A percentile compares a stretch with the other conserved stretches of the same genome.
phyloP scores from a whole-genome alignment of 2,888 invertebrate species.

The Eumacrocentrus americanus region DNA sequence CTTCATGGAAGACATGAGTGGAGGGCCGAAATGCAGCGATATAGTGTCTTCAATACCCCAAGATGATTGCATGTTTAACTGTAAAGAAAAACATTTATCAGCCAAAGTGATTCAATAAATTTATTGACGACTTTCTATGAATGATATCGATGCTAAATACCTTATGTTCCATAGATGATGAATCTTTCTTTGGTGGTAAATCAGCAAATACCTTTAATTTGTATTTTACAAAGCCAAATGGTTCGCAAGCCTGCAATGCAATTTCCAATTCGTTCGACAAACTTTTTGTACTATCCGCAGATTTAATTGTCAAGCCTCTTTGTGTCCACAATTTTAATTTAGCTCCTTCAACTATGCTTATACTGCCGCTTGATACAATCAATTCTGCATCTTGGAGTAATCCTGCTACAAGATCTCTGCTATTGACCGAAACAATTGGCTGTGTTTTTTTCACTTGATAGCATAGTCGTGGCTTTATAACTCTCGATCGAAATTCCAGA shows the following conservation, averaged over 20 bases:
- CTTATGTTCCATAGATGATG: constrained; percentile 76
- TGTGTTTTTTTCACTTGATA: constrained; percentile 68
- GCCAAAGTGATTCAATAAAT: constrained; percentile 21
- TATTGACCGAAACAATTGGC: constrained; percentile 64
- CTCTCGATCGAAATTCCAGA: constrained; percentile 75
- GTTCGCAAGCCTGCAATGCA: constrained; percentile 60
- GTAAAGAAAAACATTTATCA: constrained; percentile 35
- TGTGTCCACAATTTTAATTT: constrained; percentile 71
- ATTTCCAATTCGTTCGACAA: constrained; percentile 53
- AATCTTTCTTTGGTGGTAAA: constrained; percentile 74
- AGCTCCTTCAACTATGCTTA: constrained; percentile 71
- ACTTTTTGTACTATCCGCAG: constrained; percentile 55
- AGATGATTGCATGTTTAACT: constrained; percentile 79
- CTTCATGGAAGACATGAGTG: constrained; percentile 79
- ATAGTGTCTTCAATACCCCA: constrained; percentile 79
- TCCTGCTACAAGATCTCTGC: constrained; percentile 80
- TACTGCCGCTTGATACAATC: constrained; percentile 79
- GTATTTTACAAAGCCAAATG: constrained; percentile 71
- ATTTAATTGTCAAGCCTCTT: constrained; percentile 70
- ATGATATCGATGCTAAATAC: constrained; percentile 55
- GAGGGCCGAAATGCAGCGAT: constrained; percentile 80
- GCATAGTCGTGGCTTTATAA: constrained; percentile 65
- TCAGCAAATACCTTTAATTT: constrained; percentile 74
- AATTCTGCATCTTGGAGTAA: constrained; percentile 79
- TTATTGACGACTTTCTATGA: no score